A percentile compares a stretch with the other conserved stretches of the same genome.
phyloP scores from a whole-genome alignment of 2,888 invertebrate genomes.

The Eulithis prunata region DNA sequence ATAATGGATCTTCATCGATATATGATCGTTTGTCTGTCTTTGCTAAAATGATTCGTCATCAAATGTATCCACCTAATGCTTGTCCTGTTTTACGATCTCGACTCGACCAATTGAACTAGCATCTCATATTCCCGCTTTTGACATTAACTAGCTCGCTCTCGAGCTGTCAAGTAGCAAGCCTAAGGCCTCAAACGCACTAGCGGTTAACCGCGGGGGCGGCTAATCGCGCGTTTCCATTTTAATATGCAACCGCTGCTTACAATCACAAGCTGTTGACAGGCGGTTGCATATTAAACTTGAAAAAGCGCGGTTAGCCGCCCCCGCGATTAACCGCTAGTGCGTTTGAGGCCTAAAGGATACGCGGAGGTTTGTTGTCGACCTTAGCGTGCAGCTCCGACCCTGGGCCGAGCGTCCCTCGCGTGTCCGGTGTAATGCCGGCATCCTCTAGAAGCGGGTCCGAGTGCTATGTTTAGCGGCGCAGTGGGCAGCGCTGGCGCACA shows the following conservation, averaged over 20 bases:
- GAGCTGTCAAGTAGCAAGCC: constrained; percentile 2
- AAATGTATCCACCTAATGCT: not conserved
- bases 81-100: not conserved
- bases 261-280: too few relatives aligned
- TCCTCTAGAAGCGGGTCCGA: constrained; percentile 58
- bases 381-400: constrained; percentile 56
- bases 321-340: too few relatives aligned
- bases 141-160: not conserved
- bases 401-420: constrained; percentile 55
- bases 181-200: too few relatives aligned
- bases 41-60: not conserved
- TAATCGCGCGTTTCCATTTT: too few relatives aligned
- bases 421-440: constrained; percentile 67
- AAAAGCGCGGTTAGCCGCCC: too few relatives aligned
- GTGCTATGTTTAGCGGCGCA: constrained; percentile 73
- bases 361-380: constrained; percentile 73
- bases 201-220: too few relatives aligned
- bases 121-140: not conserved
- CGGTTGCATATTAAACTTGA: too few relatives aligned
- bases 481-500: constrained; percentile 55
- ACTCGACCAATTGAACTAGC: not conserved
- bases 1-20: not conserved
- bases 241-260: too few relatives aligned
- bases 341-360: constrained; percentile 32
- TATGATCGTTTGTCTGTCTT: not conserved